Conservation (phyloP, 1,140 invertebrate species). For the Agraylea sexmaculata region DNA sequence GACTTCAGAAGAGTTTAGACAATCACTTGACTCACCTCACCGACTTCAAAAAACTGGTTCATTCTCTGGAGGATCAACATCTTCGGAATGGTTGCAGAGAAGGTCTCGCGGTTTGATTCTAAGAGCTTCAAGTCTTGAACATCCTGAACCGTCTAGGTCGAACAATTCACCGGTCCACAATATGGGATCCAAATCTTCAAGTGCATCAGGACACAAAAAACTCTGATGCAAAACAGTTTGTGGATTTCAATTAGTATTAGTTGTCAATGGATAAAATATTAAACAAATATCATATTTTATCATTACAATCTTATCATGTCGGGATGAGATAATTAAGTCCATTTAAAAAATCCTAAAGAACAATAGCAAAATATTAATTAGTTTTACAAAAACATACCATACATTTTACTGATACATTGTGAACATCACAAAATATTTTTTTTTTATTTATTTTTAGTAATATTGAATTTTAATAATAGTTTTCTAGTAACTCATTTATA, state of each 20-base stretch:
- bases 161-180: constrained; percentile 9
- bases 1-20: constrained; percentile 8
- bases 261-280: neutral
- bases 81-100: constrained; percentile 20
- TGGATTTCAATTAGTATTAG: neutral
- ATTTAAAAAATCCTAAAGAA: neutral
- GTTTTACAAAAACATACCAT: no score
- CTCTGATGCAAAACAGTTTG: constrained; percentile 17
- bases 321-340: neutral
- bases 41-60: constrained; percentile 29
- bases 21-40: constrained; percentile 27
- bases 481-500: no score
- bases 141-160: constrained; percentile 23
- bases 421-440: no score
- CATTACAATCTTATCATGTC: neutral
- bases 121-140: constrained; percentile 34
- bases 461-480: no score
- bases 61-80: constrained; percentile 9
- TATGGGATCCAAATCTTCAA: constrained; percentile 15
- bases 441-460: no score
- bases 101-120: constrained; percentile 33
- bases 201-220: constrained; percentile 15
- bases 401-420: no score
- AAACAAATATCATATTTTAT: neutral
- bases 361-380: neutral